Conservation (phyloP, 2,888 invertebrate genomes). For the Pterobdella sp. region DNA sequence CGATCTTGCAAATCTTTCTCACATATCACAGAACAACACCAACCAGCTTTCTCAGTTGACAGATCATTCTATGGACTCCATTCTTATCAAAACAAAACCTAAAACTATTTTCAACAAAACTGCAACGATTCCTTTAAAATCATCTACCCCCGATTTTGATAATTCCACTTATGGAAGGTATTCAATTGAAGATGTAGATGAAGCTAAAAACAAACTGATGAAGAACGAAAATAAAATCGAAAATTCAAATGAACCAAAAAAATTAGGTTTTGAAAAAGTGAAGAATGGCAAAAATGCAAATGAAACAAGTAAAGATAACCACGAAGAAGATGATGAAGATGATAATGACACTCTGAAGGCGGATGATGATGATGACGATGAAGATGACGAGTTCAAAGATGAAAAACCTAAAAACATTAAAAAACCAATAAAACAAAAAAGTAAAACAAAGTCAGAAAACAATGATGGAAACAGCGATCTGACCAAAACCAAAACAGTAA, state of each 20-base stretch:
- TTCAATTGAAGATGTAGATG: background rate
- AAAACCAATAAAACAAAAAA: slow-evolving; percentile 4
- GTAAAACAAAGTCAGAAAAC: background rate
- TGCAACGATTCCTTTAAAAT: background rate
- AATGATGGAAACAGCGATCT: background rate
- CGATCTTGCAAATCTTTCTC: background rate
- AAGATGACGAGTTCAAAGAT: background rate
- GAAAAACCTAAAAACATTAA: slow-evolving; percentile 4
- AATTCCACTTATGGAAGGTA: background rate
- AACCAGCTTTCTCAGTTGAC: too few relatives aligned
- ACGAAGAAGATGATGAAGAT: slow-evolving; percentile 8
- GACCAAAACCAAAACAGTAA: background rate
- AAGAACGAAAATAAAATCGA: slow-evolving; percentile 7
- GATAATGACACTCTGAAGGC: background rate
- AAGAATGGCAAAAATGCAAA: background rate
- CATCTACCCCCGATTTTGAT: background rate
- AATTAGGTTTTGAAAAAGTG: background rate
- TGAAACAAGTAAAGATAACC: background rate
- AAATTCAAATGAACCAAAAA: background rate
- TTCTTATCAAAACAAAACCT: background rate
- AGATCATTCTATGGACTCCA: too few relatives aligned
- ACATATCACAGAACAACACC: background rate
- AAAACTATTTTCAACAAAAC: background rate
- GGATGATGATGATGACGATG: background rate
- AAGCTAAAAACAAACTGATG: background rate